Percentiles rank a stretch among this genome's conserved stretches.
phyloP scores from a whole-genome alignment of 2,888 invertebrate species.

The Melanargia galathea region DNA sequence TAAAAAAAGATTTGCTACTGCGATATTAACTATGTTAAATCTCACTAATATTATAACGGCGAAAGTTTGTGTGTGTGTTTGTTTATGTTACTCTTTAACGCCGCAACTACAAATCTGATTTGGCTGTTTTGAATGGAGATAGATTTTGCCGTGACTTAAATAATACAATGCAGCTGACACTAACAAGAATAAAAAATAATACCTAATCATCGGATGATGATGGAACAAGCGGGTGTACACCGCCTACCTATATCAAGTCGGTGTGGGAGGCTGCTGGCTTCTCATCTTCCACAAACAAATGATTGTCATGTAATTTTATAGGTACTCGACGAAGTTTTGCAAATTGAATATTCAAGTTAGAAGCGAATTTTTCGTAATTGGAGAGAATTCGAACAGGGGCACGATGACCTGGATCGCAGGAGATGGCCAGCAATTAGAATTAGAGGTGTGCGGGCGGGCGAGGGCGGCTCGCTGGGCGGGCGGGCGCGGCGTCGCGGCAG shows the following conservation, averaged over 20 bases:
- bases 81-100: no score
- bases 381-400: slow-evolving; percentile 67
- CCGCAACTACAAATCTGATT: no score
- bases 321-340: slow-evolving; percentile 39
- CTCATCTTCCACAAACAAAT: slow-evolving; percentile 55
- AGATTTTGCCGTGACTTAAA: no score
- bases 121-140: no score
- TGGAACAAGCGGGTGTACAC: background rate
- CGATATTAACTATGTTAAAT: no score
- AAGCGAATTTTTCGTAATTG: slow-evolving; percentile 57
- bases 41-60: no score
- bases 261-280: background rate
- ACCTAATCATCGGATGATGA: no score
- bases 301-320: slow-evolving; percentile 60
- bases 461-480: slow-evolving; percentile 43
- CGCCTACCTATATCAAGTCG: background rate
- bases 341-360: slow-evolving; percentile 69
- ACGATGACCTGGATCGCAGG: slow-evolving; percentile 75
- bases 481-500: slow-evolving; percentile 51
- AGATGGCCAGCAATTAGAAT: slow-evolving; percentile 76
- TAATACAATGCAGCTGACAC: background rate
- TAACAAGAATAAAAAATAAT: background rate
- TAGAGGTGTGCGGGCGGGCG: slow-evolving; percentile 59
- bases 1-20: no score
- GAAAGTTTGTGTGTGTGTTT: no score